A percentile compares a stretch with the other conserved stretches of the same genome.
Conservation (phyloP, 2,797 vertebrate genomes). For the Falco peregrinus region DNA sequence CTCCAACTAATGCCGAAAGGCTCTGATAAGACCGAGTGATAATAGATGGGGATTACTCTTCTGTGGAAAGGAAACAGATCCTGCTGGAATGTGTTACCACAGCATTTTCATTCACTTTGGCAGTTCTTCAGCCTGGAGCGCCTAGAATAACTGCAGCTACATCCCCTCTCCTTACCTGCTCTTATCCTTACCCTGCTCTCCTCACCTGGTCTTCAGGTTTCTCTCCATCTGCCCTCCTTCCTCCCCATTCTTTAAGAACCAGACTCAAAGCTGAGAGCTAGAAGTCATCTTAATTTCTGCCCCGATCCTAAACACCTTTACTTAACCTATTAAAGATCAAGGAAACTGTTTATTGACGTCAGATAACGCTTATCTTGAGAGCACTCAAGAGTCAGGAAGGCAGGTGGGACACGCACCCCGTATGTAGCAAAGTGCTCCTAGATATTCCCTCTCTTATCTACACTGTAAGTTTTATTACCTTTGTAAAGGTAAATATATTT, state of each 20-base stretch:
- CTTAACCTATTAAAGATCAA: not conserved
- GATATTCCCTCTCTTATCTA: not conserved
- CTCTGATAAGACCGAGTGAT: not conserved
- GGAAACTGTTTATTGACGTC: not conserved
- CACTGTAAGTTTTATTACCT: not conserved
- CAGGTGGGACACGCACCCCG: not conserved
- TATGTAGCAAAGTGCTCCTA: not conserved
- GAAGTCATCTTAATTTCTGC: not conserved
- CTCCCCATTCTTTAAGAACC: not conserved
- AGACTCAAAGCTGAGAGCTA: not conserved
- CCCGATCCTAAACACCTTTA: not conserved
- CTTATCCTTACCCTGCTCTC: not conserved
- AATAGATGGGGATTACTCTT: not conserved
- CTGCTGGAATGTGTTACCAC: not conserved
- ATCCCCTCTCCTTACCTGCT: not conserved
- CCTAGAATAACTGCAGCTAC: not conserved
- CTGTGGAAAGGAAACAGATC: not conserved
- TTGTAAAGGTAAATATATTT: not conserved
- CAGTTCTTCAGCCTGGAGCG: not conserved
- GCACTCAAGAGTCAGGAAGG: not conserved
- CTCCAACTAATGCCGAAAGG: not conserved
- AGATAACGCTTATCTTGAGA: not conserved
- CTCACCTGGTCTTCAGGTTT: not conserved
- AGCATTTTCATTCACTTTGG: not conserved
- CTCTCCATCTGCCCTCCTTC: not conserved